phyloP scores from a whole-genome alignment of 2,888 invertebrate genomes.

The Cephus pulcher region DNA sequence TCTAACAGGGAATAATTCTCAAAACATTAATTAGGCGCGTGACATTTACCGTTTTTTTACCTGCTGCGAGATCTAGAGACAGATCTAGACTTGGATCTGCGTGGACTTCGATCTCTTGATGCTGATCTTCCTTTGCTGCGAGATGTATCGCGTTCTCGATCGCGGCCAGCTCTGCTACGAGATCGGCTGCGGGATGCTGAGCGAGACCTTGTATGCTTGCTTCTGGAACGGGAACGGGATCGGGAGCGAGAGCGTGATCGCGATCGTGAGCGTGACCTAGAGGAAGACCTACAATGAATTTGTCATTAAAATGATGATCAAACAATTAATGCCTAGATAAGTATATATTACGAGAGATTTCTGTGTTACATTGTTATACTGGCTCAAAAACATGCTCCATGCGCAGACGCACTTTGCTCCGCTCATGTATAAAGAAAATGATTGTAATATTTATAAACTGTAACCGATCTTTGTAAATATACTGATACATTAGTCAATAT shows the following conservation, averaged over 20 bases:
- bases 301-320: conserved; percentile 24
- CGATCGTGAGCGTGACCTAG: conserved; percentile 55
- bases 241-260: conserved; percentile 68
- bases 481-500: background rate
- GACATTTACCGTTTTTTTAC: conserved; percentile 41
- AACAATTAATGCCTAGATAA: conserved; percentile 16
- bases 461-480: background rate
- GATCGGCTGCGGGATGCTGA: conserved; percentile 78
- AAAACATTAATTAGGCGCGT: background rate
- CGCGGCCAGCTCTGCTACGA: conserved; percentile 59
- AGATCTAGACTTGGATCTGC: conserved; percentile 58
- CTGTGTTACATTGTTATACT: conserved; percentile 3
- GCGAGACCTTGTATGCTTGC: conserved; percentile 68
- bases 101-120: conserved; percentile 58
- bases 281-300: conserved; percentile 51
- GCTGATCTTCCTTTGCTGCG: conserved; percentile 55
- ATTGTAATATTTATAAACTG: background rate
- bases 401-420: background rate
- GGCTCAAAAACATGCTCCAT: conserved; percentile 4
- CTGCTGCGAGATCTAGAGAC: conserved; percentile 59
- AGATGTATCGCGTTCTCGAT: conserved; percentile 46
- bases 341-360: background rate
- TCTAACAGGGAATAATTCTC: background rate
- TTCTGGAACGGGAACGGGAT: conserved; percentile 66
- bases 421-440: background rate